Percentiles rank a stretch among this genome's conserved stretches.
These are phyloP conservation scores for Ctenodactylus gundi DNA, from an alignment of 2,113 vertebrate genomes.

Conservation along the genomic window DNA sequence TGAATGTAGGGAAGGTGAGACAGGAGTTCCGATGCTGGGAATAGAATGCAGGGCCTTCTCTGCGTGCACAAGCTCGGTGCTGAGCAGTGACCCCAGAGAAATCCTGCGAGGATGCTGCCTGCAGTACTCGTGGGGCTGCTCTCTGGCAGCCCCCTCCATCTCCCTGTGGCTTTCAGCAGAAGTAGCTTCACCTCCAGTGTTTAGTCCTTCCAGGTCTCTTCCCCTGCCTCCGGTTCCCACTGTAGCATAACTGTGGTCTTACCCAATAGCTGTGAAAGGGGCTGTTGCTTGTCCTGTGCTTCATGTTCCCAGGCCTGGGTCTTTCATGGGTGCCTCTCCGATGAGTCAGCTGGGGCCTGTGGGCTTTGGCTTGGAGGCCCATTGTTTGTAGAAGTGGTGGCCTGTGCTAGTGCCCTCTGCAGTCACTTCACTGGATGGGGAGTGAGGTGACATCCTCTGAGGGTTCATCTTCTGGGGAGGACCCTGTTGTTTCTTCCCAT, in stretches of 20 bases:
- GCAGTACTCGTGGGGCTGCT: background rate
- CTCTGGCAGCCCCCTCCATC: background rate
- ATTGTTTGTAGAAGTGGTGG: background rate
- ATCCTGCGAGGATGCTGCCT: background rate
- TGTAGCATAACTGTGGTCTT: background rate
- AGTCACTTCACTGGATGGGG: background rate
- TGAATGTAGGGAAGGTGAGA: background rate
- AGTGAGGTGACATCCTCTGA: background rate
- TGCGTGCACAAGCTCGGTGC: background rate
- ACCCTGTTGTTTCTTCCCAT: fast-evolving
- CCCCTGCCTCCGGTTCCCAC: background rate
- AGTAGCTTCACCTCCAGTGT: background rate
- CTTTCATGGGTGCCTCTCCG: background rate
- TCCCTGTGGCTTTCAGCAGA: background rate
- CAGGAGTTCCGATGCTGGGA: background rate
- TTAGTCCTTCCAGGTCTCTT: background rate
- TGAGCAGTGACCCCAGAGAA: background rate
- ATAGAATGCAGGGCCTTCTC: background rate
- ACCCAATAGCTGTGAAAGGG: background rate
- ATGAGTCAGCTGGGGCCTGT: background rate
- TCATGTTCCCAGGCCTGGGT: background rate
- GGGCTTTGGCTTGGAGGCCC: background rate
- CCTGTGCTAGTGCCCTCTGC: background rate
- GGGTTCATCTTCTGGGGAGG: background rate
- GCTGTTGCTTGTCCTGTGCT: background rate